Conservation (phyloP, 1,140 invertebrate genomes). For the Drosophila yakuba region DNA sequence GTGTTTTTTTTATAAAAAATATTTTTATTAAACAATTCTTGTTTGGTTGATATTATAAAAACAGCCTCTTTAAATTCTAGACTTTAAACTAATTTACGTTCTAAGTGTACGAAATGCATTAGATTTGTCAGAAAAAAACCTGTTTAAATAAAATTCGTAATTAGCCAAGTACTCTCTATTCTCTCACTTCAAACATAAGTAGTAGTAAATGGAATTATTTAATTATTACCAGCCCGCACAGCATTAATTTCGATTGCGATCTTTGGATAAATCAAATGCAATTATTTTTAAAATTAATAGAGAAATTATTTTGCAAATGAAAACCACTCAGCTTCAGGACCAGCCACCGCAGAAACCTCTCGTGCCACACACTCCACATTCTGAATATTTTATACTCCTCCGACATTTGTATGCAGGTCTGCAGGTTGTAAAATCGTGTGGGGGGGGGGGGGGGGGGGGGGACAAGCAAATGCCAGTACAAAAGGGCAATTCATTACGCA, state of each 20-base stretch:
- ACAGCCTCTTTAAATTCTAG: too few species aligned
- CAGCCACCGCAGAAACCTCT: slow-evolving; percentile 20
- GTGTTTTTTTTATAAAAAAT: too few species aligned
- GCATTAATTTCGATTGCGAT: neutral
- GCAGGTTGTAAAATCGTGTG: slow-evolving; percentile 21
- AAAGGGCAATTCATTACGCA: slow-evolving; percentile 72
- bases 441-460: too few species aligned
- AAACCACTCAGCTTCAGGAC: slow-evolving; percentile 12
- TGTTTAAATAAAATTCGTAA: neutral
- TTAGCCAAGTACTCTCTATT: neutral
- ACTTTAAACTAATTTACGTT: too few species aligned
- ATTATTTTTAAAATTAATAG: slow-evolving; percentile 36
- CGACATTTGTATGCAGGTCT: slow-evolving; percentile 28
- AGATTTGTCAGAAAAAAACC: neutral
- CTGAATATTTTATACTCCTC: slow-evolving; percentile 45
- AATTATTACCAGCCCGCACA: neutral
- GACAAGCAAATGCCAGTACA: slow-evolving; percentile 22
- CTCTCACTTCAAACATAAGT: neutral
- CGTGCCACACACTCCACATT: slow-evolving; percentile 1
- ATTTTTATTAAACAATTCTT: too few species aligned
- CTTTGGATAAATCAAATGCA: slow-evolving; percentile 10
- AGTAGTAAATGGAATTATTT: slow-evolving; percentile 5
- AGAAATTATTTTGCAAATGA: slow-evolving; percentile 16
- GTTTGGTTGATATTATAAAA: too few species aligned
- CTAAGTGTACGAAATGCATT: too few species aligned